Evolutionary conservation across 2,888 invertebrate genomes (phyloP).

Genomic region (Pyrrhia umbra): DNA sequence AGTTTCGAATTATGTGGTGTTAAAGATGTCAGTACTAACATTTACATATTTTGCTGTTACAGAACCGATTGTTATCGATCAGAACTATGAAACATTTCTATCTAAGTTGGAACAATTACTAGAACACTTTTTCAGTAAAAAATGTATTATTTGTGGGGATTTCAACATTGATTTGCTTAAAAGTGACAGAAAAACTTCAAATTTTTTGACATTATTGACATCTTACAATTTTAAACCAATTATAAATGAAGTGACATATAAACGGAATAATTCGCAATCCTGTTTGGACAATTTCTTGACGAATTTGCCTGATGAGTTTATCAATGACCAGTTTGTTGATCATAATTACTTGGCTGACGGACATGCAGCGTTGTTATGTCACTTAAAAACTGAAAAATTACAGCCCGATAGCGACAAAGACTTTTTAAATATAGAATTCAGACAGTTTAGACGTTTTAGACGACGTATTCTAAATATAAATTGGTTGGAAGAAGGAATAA

Average conservation of each 20-base stretch:
- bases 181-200: background rate
- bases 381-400: background rate
- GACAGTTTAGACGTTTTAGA: too few relatives aligned
- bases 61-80: background rate
- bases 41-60: slow-evolving; percentile 6
- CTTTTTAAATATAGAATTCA: too few relatives aligned
- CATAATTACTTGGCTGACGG: background rate
- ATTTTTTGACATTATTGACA: slow-evolving; percentile 4
- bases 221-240: background rate
- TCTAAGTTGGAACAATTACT: background rate
- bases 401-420: background rate
- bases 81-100: background rate
- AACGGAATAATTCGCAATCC: background rate
- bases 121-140: too few relatives aligned
- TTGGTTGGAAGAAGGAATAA: background rate
- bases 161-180: background rate
- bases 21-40: background rate
- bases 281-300: slow-evolving; percentile 2
- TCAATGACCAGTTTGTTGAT: background rate
- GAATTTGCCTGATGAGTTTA: background rate
- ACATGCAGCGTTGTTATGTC: background rate
- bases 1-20: background rate
- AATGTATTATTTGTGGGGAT: too few relatives aligned
- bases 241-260: slow-evolving; percentile 5
- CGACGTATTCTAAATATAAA: background rate